phyloP scores from a whole-genome alignment of 2,113 vertebrate genomes.

The Halichoerus grypus region DNA sequence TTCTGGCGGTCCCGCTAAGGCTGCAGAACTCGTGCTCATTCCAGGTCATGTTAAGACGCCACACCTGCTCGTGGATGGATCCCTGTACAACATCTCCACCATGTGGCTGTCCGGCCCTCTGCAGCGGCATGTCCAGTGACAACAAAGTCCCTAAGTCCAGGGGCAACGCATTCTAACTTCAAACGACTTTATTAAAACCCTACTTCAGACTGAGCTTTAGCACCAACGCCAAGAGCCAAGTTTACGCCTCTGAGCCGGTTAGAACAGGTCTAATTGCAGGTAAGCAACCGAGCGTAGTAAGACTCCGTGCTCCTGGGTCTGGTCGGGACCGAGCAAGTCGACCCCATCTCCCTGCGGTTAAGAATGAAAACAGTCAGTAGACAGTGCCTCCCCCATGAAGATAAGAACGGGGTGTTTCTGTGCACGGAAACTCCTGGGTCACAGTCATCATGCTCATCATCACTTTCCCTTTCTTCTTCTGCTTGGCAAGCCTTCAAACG shows the following conservation, averaged over 20 bases:
- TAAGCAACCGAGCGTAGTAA: neutral
- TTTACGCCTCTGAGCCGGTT: neutral
- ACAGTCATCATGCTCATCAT: fast-evolving
- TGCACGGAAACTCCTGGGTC: fast-evolving
- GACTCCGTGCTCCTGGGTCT: neutral
- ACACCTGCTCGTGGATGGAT: neutral
- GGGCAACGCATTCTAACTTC: neutral
- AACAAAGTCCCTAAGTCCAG: neutral
- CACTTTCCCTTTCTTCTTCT: neutral
- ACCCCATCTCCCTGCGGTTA: too few relatives aligned
- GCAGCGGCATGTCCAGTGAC: fast-evolving
- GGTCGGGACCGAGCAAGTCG: neutral
- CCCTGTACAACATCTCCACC: conserved; percentile 66
- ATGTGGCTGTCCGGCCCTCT: conserved; percentile 18
- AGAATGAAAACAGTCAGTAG: neutral
- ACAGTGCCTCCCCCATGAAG: neutral
- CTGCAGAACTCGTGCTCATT: fast-evolving
- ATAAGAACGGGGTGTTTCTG: fast-evolving
- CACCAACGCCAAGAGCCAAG: neutral
- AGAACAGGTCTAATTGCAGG: neutral
- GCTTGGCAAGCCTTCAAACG: neutral
- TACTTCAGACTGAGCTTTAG: neutral
- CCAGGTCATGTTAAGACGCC: neutral
- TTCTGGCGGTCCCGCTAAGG: fast-evolving
- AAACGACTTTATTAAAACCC: neutral